Percentiles rank a stretch among this genome's conserved stretches.
Evolutionary conservation across 1,140 invertebrate genomes (phyloP).

Genomic region (Gonatopus flavifemur): DNA sequence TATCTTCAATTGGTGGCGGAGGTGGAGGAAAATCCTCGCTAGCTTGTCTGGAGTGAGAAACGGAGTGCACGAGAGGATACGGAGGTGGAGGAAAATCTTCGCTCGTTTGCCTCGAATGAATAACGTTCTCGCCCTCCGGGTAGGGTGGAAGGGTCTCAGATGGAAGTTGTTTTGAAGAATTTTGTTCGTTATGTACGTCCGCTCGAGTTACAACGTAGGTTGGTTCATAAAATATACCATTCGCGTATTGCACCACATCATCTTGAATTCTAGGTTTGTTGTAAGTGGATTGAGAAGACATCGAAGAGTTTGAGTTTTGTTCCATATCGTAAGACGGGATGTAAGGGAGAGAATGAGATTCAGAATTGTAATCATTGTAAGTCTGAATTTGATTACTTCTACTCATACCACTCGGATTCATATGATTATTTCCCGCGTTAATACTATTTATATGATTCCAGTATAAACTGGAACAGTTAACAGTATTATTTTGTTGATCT

Average conservation of each 20-base stretch:
- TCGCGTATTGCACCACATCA: conserved; percentile 60
- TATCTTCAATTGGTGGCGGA: conserved; percentile 73
- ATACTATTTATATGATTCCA: conserved; percentile 43
- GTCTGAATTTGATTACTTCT: conserved; percentile 30
- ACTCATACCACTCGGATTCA: no score
- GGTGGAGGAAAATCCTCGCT: conserved; percentile 89
- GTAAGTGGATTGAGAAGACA: conserved; percentile 31
- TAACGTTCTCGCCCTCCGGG: conserved; percentile 46
- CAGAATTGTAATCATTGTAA: conserved; percentile 58
- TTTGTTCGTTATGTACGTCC: conserved; percentile 79
- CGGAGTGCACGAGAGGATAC: conserved; percentile 76
- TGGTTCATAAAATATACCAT: conserved; percentile 55
- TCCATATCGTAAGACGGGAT: conserved; percentile 60
- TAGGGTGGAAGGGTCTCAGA: conserved; percentile 45
- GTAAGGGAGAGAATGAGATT: conserved; percentile 69
- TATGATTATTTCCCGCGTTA: conserved; percentile 13
- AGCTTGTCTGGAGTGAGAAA: conserved; percentile 77
- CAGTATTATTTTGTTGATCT: conserved; percentile 41
- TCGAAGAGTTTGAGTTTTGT: conserved; percentile 17
- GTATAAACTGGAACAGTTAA: no score
- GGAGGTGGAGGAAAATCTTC: conserved; percentile 71
- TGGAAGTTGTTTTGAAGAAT: conserved; percentile 60
- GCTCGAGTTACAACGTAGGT: conserved; percentile 72
- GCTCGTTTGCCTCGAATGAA: conserved; percentile 51
- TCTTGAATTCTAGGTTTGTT: conserved; percentile 53